Evolutionary conservation across 2,797 vertebrate species (phyloP).

Genomic region (Phyllotis vaccarum): DNA sequence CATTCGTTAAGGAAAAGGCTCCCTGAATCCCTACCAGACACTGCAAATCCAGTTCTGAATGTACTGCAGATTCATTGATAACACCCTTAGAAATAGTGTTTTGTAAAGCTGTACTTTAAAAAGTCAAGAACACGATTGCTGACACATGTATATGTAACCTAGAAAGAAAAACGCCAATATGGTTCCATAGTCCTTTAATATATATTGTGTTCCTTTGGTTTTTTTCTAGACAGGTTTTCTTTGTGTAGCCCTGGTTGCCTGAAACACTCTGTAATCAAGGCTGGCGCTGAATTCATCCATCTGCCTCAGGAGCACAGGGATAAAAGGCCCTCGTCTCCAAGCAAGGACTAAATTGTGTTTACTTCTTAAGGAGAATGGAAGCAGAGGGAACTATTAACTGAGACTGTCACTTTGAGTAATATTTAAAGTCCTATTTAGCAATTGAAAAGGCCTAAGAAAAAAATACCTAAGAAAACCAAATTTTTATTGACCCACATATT

Average conservation of each 20-base stretch:
- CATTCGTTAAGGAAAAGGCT: background rate
- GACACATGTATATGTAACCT: background rate
- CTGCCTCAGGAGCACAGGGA: background rate
- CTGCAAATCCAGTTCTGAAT: slow-evolving; percentile 36
- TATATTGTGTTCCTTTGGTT: background rate
- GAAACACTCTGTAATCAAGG: background rate
- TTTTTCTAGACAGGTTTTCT: background rate
- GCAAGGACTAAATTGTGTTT: background rate
- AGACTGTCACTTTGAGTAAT: slow-evolving; percentile 17
- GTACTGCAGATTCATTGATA: background rate
- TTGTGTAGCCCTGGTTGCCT: background rate
- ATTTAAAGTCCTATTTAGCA: slow-evolving; percentile 34
- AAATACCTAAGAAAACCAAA: slow-evolving; percentile 12
- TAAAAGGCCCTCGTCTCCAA: background rate
- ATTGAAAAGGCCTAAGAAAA: background rate
- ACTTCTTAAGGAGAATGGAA: background rate
- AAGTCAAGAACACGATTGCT: background rate
- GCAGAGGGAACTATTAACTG: background rate
- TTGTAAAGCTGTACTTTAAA: slow-evolving; percentile 26
- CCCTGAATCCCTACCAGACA: slow-evolving; percentile 22
- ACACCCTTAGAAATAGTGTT: background rate
- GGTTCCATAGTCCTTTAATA: background rate
- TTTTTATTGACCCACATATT: slow-evolving; percentile 26
- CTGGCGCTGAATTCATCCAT: background rate
- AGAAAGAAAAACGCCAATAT: background rate